Conservation (phyloP, 2,797 vertebrate genomes). For the Amniataba percoides region DNA sequence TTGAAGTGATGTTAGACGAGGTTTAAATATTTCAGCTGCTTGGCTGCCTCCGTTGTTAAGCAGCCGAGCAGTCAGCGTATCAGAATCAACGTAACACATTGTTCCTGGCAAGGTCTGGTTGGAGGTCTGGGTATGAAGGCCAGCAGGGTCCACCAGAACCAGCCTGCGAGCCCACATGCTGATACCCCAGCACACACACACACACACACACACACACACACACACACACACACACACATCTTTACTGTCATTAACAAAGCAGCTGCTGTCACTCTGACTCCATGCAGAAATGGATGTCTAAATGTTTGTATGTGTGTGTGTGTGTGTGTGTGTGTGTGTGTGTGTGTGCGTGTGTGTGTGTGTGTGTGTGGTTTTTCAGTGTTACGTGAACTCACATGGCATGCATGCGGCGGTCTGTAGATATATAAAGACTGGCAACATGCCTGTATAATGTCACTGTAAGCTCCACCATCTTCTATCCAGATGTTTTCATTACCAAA, state of each 20-base stretch:
- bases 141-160: slow-evolving; percentile 12
- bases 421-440: slow-evolving; percentile 1
- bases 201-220: neutral
- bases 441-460: slow-evolving; percentile 1
- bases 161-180: neutral
- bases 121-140: slow-evolving; percentile 22
- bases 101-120: slow-evolving; percentile 21
- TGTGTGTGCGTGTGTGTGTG: too few species aligned
- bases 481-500: slow-evolving; percentile 35
- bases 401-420: neutral
- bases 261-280: slow-evolving; percentile 1
- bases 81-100: slow-evolving; percentile 31
- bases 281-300: slow-evolving; percentile 2
- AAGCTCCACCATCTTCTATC: slow-evolving; percentile 19
- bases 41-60: slow-evolving; percentile 46
- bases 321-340: neutral
- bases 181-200: neutral
- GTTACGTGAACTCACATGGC: neutral
- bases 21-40: slow-evolving; percentile 71
- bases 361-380: neutral
- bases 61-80: slow-evolving; percentile 37
- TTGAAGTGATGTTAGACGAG: slow-evolving; percentile 24
- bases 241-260: neutral
- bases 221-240: neutral
- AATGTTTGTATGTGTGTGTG: neutral